Percentiles rank a stretch among this genome's conserved stretches.
These are phyloP conservation scores for Hirtodrosophila duncani DNA, from an alignment of 2,888 invertebrate genomes.

Conservation along the genomic window DNA sequence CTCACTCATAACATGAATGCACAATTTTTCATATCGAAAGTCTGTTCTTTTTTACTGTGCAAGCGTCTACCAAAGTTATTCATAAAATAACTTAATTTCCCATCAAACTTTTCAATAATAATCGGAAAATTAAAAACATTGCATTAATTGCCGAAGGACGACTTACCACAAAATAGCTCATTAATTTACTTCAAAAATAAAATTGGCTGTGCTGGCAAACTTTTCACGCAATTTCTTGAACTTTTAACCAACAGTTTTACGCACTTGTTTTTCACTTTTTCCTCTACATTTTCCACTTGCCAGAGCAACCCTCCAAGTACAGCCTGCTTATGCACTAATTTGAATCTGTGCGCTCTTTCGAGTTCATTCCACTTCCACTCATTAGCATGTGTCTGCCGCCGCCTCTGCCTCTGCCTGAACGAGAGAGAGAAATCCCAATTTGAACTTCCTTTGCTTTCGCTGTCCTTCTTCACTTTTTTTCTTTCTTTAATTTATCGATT, in stretches of 20 bases:
- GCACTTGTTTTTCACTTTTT: slow-evolving; percentile 6
- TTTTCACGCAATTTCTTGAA: slow-evolving; percentile 2
- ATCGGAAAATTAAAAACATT: neutral
- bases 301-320: slow-evolving; percentile 39
- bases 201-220: slow-evolving; percentile 1
- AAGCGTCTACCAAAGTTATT: neutral
- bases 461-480: slow-evolving; percentile 15
- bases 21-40: slow-evolving; percentile 7
- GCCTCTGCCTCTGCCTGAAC: neutral
- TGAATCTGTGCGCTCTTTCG: slow-evolving; percentile 33
- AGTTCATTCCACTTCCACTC: slow-evolving; percentile 72
- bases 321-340: slow-evolving; percentile 41
- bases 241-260: neutral
- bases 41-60: neutral
- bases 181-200: too few relatives aligned
- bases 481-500: too few relatives aligned
- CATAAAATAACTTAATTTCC: neutral
- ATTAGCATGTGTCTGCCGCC: slow-evolving; percentile 58
- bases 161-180: slow-evolving; percentile 4
- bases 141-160: neutral
- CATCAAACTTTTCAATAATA: neutral
- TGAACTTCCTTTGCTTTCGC: slow-evolving; percentile 13
- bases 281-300: neutral
- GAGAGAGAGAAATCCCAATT: neutral
- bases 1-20: too few relatives aligned